Evolutionary conservation across 2,113 vertebrate species (phyloP).

Genomic region (Oryzias woworae): DNA sequence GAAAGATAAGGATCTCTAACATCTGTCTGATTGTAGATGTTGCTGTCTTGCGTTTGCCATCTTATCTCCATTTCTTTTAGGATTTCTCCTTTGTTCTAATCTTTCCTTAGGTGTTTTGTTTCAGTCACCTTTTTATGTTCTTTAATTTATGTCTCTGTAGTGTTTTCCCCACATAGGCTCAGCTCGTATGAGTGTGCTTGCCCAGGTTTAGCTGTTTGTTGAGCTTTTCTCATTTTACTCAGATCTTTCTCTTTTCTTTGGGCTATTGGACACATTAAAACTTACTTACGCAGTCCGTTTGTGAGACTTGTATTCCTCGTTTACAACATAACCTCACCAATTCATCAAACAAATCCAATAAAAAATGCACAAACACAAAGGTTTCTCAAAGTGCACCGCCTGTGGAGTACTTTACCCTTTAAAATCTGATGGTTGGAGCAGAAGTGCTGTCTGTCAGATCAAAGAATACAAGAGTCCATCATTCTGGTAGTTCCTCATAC

Average conservation of each 20-base stretch:
- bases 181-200: neutral
- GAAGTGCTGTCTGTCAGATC: no score
- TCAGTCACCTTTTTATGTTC: slow-evolving; percentile 15
- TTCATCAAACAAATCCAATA: no score
- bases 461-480: no score
- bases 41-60: neutral
- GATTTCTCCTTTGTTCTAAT: slow-evolving; percentile 13
- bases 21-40: slow-evolving; percentile 9
- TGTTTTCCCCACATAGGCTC: neutral
- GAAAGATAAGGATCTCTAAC: slow-evolving; percentile 13
- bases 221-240: neutral
- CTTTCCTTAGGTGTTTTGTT: slow-evolving; percentile 11
- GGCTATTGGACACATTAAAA: slow-evolving; percentile 26
- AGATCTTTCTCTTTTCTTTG: neutral
- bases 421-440: no score
- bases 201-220: slow-evolving; percentile 10
- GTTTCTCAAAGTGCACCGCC: no score
- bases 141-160: neutral
- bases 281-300: no score
- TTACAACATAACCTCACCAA: no score
- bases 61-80: slow-evolving; percentile 15
- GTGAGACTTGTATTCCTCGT: no score
- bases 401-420: no score
- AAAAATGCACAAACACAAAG: no score
- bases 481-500: no score